These are phyloP conservation scores for Temnothorax nylanderi DNA, from an alignment of 1,140 invertebrate genomes.

Conservation along the genomic window DNA sequence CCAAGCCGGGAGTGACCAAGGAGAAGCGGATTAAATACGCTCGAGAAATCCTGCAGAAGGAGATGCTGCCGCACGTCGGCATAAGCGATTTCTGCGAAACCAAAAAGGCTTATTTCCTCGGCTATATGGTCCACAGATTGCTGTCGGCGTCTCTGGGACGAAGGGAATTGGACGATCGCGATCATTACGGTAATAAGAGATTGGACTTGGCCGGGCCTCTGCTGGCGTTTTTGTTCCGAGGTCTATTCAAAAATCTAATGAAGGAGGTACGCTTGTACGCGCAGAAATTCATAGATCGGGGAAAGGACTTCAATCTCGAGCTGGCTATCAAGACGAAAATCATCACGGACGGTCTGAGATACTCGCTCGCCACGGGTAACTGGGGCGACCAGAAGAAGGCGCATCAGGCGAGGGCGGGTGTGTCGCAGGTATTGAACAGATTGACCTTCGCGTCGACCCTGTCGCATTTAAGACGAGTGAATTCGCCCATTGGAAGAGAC, in stretches of 20 bases:
- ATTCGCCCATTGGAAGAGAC: conserved; percentile 99
- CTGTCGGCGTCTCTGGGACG: conserved; percentile 97
- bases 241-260: conserved; percentile 96
- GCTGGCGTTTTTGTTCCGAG: conserved; percentile 97
- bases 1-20: conserved; percentile 98
- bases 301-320: conserved; percentile 99
- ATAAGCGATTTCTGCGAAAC: conserved; percentile 99
- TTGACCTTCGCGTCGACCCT: conserved; percentile 99
- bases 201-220: conserved; percentile 98
- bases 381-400: conserved; percentile 99
- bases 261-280: conserved; percentile 99
- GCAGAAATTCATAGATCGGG: conserved; percentile 99
- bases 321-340: conserved; percentile 98
- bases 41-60: conserved; percentile 99
- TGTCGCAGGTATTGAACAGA: conserved; percentile 97
- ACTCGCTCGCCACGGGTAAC: conserved; percentile 99
- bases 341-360: conserved; percentile 98
- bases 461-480: conserved; percentile 98
- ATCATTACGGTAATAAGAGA: conserved; percentile 99
- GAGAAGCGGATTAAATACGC: conserved; percentile 99
- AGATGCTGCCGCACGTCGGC: conserved; percentile 99
- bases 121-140: conserved; percentile 99
- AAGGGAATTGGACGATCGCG: conserved; percentile 98
- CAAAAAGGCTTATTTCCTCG: conserved; percentile 99
- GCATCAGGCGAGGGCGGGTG: conserved; percentile 97